Conservation (phyloP, 1,140 invertebrate genomes). For the Chymomyza costata region DNA sequence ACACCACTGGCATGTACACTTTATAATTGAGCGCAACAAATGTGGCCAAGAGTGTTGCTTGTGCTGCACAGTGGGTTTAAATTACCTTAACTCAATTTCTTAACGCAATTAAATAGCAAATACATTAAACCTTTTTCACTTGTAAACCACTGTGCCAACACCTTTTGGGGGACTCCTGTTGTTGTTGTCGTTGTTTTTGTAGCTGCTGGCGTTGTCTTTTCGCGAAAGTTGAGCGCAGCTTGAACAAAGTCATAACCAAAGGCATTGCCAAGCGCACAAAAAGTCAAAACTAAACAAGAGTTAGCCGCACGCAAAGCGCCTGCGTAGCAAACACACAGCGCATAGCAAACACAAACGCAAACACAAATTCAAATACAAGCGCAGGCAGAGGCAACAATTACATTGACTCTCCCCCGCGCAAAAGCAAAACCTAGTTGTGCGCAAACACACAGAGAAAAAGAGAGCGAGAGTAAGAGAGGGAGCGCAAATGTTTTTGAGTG, state of each 20-base stretch:
- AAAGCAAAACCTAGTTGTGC: too few relatives aligned
- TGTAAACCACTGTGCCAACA: conserved; percentile 37
- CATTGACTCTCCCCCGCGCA: conserved; percentile 25
- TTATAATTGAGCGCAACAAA: conserved; percentile 11
- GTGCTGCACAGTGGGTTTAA: conserved; percentile 36
- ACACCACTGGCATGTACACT: too few relatives aligned
- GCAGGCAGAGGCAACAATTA: conserved; percentile 30
- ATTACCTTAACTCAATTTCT: not conserved
- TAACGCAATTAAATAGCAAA: too few relatives aligned
- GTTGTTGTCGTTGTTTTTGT: conserved; percentile 23
- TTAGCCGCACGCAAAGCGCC: conserved; percentile 17
- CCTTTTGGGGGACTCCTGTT: conserved; percentile 12
- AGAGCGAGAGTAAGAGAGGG: conserved; percentile 22
- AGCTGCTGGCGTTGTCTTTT: conserved; percentile 9
- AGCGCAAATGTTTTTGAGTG: too few relatives aligned
- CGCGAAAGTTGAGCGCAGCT: conserved; percentile 61
- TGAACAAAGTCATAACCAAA: conserved; percentile 23
- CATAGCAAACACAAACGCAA: too few relatives aligned
- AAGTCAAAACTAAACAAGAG: conserved; percentile 30
- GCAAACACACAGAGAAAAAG: too few relatives aligned
- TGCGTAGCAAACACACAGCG: conserved; percentile 51
- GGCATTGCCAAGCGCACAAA: conserved; percentile 1
- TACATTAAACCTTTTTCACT: not conserved
- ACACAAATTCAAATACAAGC: too few relatives aligned
- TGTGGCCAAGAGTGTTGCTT: conserved; percentile 24